Percentiles rank a stretch among this genome's conserved stretches.
These are phyloP conservation scores for Hippocampus barbouri DNA, from an alignment of 2,113 vertebrate species.

Conservation along the genomic window DNA sequence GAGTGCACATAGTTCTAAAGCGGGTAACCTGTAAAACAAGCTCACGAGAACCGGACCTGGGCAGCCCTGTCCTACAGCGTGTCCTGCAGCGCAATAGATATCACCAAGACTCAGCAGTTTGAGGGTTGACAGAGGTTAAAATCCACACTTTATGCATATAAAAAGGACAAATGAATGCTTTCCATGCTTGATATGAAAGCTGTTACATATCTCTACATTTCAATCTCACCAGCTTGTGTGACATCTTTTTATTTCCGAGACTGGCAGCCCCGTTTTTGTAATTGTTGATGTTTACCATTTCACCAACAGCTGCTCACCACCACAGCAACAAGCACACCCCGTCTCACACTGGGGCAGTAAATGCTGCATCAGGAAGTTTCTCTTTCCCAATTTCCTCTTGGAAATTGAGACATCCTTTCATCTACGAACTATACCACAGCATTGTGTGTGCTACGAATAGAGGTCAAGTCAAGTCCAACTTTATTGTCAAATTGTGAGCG, in stretches of 20 bases:
- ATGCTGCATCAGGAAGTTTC: conserved; percentile 56
- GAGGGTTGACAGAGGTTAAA: conserved; percentile 50
- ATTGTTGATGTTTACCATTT: background rate
- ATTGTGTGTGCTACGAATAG: background rate
- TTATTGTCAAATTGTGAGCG: conserved; percentile 1
- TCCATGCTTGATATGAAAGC: conserved; percentile 55
- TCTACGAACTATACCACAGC: conserved; percentile 21
- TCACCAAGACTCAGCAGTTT: conserved; percentile 47
- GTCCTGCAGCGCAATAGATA: conserved; percentile 23
- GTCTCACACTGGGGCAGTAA: conserved; percentile 24
- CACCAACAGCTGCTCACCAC: conserved; percentile 30
- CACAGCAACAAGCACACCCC: conserved; percentile 37
- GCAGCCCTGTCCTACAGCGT: background rate
- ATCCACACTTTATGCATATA: conserved; percentile 43
- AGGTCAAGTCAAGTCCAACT: background rate
- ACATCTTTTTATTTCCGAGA: conserved; percentile 54
- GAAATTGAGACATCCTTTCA: conserved; percentile 13
- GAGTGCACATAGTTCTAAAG: conserved; percentile 9
- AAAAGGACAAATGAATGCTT: conserved; percentile 64
- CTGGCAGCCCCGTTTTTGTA: conserved; percentile 44
- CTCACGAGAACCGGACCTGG: too few relatives aligned
- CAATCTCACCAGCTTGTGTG: conserved; percentile 52
- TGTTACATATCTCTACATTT: conserved; percentile 52
- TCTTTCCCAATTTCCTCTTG: background rate
- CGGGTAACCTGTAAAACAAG: background rate